These are phyloP conservation scores for Crambe crambe DNA, from an alignment of 37 sponge, comb jelly and placozoan species.

Conservation along the genomic window DNA sequence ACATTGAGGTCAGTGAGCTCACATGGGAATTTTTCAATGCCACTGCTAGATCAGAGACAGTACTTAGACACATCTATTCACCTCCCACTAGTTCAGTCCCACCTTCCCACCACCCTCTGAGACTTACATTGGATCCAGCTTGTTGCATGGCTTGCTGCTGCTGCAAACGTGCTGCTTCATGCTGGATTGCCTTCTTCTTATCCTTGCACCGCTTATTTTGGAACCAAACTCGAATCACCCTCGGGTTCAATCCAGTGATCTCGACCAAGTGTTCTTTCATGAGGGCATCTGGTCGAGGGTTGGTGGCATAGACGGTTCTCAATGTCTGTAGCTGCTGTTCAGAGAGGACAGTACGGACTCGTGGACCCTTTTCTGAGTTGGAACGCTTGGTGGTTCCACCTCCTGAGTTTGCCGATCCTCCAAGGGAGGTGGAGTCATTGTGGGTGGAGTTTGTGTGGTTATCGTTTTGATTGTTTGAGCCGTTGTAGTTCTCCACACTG, in stretches of 20 bases:
- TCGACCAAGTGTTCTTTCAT: conserved; percentile 95
- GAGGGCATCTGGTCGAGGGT: conserved; percentile 90
- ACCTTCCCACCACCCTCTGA: not conserved
- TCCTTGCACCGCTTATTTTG: conserved; percentile 99
- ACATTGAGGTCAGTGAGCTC: too few species aligned
- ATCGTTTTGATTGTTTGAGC: not conserved
- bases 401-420: not conserved
- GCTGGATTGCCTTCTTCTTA: conserved; percentile 88
- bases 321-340: conserved; percentile 91
- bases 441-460: not conserved
- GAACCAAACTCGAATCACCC: conserved; percentile 97
- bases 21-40: too few species aligned
- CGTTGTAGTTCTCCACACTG: not conserved
- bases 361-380: conserved; percentile 80
- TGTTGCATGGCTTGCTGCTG: conserved; percentile 6
- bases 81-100: not conserved
- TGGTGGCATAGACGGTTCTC: conserved; percentile 73
- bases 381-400: conserved; percentile 14
- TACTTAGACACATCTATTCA: not conserved
- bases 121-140: not conserved
- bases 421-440: conserved; percentile 4
- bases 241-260: conserved; percentile 79
- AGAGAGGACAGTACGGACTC: conserved; percentile 89
- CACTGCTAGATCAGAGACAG: not conserved
- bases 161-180: conserved; percentile 19